Percentiles rank a stretch among this genome's conserved stretches.
Evolutionary conservation across 2,113 vertebrate genomes (phyloP).

Genomic region (Arizona elegans): DNA sequence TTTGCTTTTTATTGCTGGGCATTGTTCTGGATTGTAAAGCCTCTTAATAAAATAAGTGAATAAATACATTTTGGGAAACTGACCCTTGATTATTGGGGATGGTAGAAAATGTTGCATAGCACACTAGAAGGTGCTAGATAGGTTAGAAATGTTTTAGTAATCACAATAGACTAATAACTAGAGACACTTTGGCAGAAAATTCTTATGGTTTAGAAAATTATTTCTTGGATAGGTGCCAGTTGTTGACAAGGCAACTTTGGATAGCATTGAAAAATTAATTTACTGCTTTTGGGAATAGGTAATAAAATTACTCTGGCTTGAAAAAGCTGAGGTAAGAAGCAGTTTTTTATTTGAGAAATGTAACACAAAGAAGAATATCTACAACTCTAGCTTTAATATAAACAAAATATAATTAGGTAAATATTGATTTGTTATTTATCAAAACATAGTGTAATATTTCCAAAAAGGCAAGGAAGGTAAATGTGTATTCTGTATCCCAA

Average conservation of each 20-base stretch:
- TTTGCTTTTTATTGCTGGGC: not conserved
- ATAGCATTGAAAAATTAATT: conserved; percentile 11
- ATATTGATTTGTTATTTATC: not conserved
- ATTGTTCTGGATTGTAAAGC: not conserved
- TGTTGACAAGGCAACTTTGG: not conserved
- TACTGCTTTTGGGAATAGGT: conserved; percentile 1
- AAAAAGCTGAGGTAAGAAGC: not conserved
- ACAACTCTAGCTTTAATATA: not conserved
- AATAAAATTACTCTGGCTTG: not conserved
- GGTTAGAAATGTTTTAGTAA: not conserved
- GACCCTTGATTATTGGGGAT: not conserved
- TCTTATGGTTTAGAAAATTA: not conserved
- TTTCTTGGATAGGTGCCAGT: not conserved
- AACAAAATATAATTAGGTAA: not conserved
- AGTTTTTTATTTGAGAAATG: not conserved
- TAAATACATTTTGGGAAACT: not conserved
- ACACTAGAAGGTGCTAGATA: not conserved
- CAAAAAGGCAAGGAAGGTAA: not conserved
- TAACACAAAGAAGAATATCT: not conserved
- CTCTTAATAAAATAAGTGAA: not conserved
- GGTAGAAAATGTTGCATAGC: not conserved
- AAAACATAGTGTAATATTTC: not conserved
- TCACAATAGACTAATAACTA: not conserved
- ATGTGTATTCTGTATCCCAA: not conserved
- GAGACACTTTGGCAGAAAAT: not conserved